Evolutionary conservation across 2,888 invertebrate genomes (phyloP).

Genomic region (Dryadula phaetusa): DNA sequence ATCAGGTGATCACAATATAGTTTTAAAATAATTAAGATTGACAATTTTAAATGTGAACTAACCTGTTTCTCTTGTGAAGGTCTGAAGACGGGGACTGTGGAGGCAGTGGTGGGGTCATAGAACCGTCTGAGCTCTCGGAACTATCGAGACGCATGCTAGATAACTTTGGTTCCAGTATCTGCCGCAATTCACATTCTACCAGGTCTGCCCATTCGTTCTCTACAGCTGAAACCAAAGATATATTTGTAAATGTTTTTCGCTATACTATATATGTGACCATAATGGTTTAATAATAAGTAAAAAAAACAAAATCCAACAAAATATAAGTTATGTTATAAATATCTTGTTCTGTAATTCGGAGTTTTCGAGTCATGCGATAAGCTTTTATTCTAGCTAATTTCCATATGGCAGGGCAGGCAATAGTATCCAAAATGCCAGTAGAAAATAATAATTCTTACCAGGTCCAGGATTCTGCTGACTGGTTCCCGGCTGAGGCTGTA

Average conservation of each 20-base stretch:
- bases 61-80: constrained; percentile 82
- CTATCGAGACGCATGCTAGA: constrained; percentile 86
- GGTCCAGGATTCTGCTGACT: constrained; percentile 67
- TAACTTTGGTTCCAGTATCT: constrained; percentile 90
- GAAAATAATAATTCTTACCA: constrained; percentile 23
- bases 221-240: constrained; percentile 71
- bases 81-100: constrained; percentile 87
- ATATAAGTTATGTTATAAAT: too few relatives aligned
- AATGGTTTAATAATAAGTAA: too few relatives aligned
- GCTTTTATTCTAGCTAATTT: too few relatives aligned
- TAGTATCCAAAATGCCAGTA: background rate
- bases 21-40: background rate
- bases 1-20: too few relatives aligned
- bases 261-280: too few relatives aligned
- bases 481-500: constrained; percentile 68
- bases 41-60: background rate
- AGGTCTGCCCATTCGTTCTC: constrained; percentile 93
- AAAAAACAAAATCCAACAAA: too few relatives aligned
- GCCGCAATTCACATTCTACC: constrained; percentile 91
- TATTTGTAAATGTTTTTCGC: background rate
- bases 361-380: too few relatives aligned
- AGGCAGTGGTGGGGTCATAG: constrained; percentile 91
- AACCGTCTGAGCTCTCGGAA: constrained; percentile 87
- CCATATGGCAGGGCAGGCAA: background rate
- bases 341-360: too few relatives aligned